Percentiles rank a stretch among this genome's conserved stretches.
phyloP scores from a whole-genome alignment of 2,888 invertebrate genomes.

The Acheta domesticus region DNA sequence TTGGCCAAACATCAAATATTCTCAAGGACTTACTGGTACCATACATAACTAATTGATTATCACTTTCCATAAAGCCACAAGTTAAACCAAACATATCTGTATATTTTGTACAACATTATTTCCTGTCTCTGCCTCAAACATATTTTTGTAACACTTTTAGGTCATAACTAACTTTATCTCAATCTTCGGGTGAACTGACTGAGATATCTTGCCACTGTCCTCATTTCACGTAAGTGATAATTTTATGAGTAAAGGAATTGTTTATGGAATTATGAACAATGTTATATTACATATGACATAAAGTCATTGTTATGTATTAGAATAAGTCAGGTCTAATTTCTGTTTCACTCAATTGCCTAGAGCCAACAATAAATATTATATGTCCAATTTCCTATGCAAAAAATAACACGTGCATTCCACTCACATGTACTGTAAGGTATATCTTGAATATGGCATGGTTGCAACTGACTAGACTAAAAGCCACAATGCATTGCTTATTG shows the following conservation, averaged over 20 bases:
- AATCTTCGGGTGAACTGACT: not conserved
- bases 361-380: not conserved
- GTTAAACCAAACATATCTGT: not conserved
- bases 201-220: not conserved
- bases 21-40: no score
- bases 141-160: not conserved
- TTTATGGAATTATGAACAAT: not conserved
- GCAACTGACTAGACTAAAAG: conserved; percentile 2
- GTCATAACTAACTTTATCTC: not conserved
- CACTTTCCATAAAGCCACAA: not conserved
- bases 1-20: no score
- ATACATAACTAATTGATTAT: not conserved
- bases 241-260: not conserved
- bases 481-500: not conserved
- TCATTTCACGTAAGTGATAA: not conserved
- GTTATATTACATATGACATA: not conserved
- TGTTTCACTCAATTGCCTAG: conserved; percentile 9
- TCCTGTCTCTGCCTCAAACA: conserved; percentile 9
- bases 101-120: not conserved
- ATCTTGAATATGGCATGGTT: not conserved
- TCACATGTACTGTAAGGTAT: not conserved
- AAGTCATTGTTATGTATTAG: not conserved
- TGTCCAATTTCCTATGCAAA: conserved; percentile 9
- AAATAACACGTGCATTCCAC: not conserved
- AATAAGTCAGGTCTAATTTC: conserved; percentile 2